Evolutionary conservation across 2,888 invertebrate species (phyloP).

Genomic region (Standfussiana lucernea): DNA sequence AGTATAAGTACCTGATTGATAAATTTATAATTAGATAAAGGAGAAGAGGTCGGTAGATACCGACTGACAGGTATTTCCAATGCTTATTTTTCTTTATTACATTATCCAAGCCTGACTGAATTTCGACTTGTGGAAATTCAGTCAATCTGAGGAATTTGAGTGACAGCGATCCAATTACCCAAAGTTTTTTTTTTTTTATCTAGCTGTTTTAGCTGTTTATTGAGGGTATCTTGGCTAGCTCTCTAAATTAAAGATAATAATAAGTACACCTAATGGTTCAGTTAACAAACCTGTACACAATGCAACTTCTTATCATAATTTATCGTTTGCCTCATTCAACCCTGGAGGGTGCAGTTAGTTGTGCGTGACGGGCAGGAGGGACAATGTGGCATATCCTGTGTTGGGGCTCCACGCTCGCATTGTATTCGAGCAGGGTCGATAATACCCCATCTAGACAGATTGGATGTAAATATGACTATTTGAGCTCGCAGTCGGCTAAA

Average conservation of each 20-base stretch:
- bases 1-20: neutral
- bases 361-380: neutral
- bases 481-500: neutral
- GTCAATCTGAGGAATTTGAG: conserved; percentile 32
- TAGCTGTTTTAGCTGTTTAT: neutral
- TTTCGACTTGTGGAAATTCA: conserved; percentile 30
- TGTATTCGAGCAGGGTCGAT: neutral
- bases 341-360: neutral
- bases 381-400: neutral
- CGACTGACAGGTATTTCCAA: neutral
- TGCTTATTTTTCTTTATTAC: conserved; percentile 21
- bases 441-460: neutral
- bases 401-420: neutral
- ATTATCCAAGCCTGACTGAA: conserved; percentile 23
- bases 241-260: neutral
- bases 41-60: neutral
- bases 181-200: neutral
- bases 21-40: neutral
- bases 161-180: conserved; percentile 30
- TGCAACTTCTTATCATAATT: neutral
- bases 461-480: neutral
- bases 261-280: neutral
- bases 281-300: neutral
- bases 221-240: neutral
- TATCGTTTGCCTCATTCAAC: neutral